Evolutionary conservation across 1,140 invertebrate genomes (phyloP), one percentile per base, ranked within the genome.

Genomic region (Platyscapa corneri): DNA sequence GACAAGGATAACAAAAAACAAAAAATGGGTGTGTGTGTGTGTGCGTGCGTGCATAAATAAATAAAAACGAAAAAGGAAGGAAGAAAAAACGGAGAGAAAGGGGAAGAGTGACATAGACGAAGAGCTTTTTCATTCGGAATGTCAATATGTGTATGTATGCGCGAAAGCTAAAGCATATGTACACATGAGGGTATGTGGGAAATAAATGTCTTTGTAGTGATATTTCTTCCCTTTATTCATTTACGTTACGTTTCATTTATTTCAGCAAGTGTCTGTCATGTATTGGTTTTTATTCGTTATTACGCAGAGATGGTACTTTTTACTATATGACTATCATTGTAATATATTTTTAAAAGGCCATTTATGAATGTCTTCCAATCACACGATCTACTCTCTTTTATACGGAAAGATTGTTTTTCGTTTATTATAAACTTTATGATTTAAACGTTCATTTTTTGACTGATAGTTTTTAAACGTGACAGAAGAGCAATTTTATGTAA

Each of bases 71-170:
- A 32, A 49, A 53, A 64, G n/a, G n/a, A 79, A 2, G 2, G 18
- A 64, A 79, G 16, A 64, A 79, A 79, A 30, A 20, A 64, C 30
- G 2, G 32, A 39, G 30, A 5, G 7, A 30, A 34, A 30, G 39
- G n/a, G 37, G 18, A 81, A 81, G 39, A 67, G 34, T 46, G 79
- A 65, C n/a, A 46, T n/a, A 53, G 81, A 75, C 81, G 70, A 53
- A 74, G 74, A 83, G 83, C 60, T 78, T 84, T 80, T 79, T 85
- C 77, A 80, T 78, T 78, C 53, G 7, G 30, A 8, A 39, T 65
- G n/a, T n/a, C n/a, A n/a, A 42, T 34, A 30, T n/a, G 23, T 23
- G 64, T 46, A 32, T 34, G 75, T 10, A n/a, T 53, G 23, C 23
- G 12, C 14, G 27, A 53, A 18, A 20, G 34, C 16, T 64, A 16